A percentile compares a stretch with the other conserved stretches of the same genome.
phyloP scores from a whole-genome alignment of 2,888 invertebrate species.

The Hirtodrosophila alboralis region DNA sequence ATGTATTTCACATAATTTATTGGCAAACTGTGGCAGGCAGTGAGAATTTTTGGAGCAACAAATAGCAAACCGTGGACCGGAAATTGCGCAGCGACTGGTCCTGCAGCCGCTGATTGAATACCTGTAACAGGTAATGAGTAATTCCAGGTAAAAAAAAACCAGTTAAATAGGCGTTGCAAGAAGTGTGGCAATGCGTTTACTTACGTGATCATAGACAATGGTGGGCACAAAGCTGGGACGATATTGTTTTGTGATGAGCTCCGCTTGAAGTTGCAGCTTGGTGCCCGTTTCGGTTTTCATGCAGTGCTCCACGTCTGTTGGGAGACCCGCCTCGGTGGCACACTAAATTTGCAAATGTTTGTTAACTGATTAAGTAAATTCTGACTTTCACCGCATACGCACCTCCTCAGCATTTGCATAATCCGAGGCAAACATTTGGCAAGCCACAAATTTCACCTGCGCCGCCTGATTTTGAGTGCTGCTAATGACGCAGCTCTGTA shows the following conservation, averaged over 20 bases:
- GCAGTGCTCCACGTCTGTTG: slow-evolving; percentile 83
- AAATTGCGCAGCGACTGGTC: slow-evolving; percentile 84
- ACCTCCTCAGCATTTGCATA: slow-evolving; percentile 82
- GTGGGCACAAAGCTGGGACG: slow-evolving; percentile 85
- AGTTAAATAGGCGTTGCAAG: slow-evolving; percentile 28
- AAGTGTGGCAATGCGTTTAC: slow-evolving; percentile 37
- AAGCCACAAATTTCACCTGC: slow-evolving; percentile 85
- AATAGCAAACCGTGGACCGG: slow-evolving; percentile 83
- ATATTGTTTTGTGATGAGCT: slow-evolving; percentile 83
- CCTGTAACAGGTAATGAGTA: slow-evolving; percentile 65
- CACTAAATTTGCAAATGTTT: slow-evolving; percentile 81
- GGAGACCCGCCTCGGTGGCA: slow-evolving; percentile 81
- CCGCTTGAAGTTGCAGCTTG: slow-evolving; percentile 84
- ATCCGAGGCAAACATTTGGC: slow-evolving; percentile 85
- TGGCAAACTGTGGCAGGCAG: slow-evolving; percentile 52
- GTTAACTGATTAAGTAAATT: slow-evolving; percentile 47
- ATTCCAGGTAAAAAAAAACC: slow-evolving; percentile 46
- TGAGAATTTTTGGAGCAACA: slow-evolving; percentile 62
- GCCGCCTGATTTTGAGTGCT: slow-evolving; percentile 81
- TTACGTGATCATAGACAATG: slow-evolving; percentile 85
- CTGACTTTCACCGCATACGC: slow-evolving; percentile 22
- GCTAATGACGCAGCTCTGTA: slow-evolving; percentile 87
- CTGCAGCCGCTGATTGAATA: slow-evolving; percentile 84
- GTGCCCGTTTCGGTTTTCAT: slow-evolving; percentile 83
- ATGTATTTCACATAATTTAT: slow-evolving; percentile 21